Evolutionary conservation across 2,113 vertebrate genomes (phyloP).

Genomic region (Amazona vittata): DNA sequence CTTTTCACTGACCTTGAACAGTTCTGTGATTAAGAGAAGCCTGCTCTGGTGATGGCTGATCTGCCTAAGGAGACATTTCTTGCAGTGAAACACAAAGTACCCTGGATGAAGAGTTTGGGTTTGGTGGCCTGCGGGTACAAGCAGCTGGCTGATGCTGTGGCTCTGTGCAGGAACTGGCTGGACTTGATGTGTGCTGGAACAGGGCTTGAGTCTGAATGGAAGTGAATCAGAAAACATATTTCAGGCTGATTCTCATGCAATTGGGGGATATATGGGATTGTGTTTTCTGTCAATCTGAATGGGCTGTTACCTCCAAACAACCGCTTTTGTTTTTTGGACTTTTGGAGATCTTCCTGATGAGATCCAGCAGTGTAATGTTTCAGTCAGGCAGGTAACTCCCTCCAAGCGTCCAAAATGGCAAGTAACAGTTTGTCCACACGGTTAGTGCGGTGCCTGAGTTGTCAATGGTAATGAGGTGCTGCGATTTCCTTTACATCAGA

Average conservation of each 20-base stretch:
- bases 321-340: not conserved
- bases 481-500: not conserved
- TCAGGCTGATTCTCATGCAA: not conserved
- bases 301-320: not conserved
- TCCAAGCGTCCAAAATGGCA: not conserved
- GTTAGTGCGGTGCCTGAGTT: not conserved
- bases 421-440: not conserved
- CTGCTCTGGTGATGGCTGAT: not conserved
- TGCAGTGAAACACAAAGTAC: not conserved
- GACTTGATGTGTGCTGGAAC: not conserved
- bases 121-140: not conserved
- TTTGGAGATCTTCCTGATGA: not conserved
- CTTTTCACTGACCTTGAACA: not conserved
- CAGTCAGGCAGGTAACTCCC: not conserved
- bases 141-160: not conserved
- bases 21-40: not conserved
- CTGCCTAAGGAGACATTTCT: not conserved
- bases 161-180: not conserved
- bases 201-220: no score
- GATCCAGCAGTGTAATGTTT: not conserved
- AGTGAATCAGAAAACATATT: not conserved
- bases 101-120: not conserved
- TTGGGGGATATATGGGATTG: not conserved
- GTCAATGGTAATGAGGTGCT: not conserved
- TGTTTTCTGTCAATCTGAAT: not conserved